phyloP scores from a whole-genome alignment of 2,113 vertebrate species.

The Laticauda colubrina region DNA sequence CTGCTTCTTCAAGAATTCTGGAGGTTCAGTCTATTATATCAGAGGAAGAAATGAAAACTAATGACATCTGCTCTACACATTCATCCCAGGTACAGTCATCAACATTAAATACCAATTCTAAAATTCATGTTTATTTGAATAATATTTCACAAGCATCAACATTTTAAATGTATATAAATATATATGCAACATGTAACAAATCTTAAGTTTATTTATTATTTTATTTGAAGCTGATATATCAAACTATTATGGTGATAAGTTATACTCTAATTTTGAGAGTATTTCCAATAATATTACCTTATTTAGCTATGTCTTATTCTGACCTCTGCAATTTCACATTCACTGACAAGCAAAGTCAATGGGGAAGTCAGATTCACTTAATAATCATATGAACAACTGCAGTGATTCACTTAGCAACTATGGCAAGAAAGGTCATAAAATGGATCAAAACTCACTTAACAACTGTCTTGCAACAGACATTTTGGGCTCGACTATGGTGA shows the following conservation, averaged over 20 bases:
- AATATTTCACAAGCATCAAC: neutral
- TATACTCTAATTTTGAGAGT: neutral
- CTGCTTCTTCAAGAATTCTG: neutral
- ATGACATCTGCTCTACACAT: neutral
- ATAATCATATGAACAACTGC: neutral
- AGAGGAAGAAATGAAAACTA: neutral
- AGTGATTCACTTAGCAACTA: neutral
- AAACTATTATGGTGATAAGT: neutral
- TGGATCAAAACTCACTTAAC: neutral
- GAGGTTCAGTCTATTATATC: neutral
- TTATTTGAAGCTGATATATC: neutral
- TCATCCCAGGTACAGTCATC: neutral
- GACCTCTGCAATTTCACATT: neutral
- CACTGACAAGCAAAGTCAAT: neutral
- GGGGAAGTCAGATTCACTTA: neutral
- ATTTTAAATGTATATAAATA: neutral
- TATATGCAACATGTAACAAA: too few relatives aligned
- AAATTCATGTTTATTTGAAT: neutral
- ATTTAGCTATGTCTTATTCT: neutral
- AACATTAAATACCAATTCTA: neutral
- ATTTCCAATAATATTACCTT: conserved; percentile 16
- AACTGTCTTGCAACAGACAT: neutral
- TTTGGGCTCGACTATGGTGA: neutral
- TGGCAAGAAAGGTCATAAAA: neutral
- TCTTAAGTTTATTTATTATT: neutral